Conservation (phyloP, 2,888 invertebrate species). For the Schrankia costaestrigalis region DNA sequence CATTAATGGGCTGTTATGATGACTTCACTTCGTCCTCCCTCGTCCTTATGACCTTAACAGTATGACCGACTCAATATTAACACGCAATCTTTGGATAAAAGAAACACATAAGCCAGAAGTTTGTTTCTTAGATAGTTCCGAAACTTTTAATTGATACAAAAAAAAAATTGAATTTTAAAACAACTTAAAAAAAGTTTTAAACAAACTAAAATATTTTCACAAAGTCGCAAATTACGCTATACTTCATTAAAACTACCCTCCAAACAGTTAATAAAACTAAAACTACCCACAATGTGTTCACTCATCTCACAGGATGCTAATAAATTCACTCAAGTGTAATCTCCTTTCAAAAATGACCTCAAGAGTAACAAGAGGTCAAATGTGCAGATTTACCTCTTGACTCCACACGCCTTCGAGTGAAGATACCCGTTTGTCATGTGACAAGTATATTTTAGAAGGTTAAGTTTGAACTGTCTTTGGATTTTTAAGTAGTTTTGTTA, state of each 20-base stretch:
- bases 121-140: too few species aligned
- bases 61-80: too few species aligned
- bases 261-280: constrained; percentile 27
- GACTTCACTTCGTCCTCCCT: too few species aligned
- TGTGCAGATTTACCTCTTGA: constrained; percentile 34
- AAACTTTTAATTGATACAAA: too few species aligned
- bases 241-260: constrained; percentile 2
- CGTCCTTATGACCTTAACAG: too few species aligned
- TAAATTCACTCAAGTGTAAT: constrained; percentile 30
- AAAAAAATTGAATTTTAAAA: too few species aligned
- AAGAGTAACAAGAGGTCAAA: constrained; percentile 33
- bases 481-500: too few species aligned
- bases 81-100: too few species aligned
- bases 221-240: not conserved
- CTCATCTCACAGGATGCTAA: constrained; percentile 27
- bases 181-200: too few species aligned
- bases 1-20: too few species aligned
- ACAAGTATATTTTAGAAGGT: constrained; percentile 8
- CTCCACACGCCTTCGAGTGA: constrained; percentile 28
- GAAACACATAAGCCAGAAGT: too few species aligned
- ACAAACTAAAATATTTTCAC: too few species aligned
- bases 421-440: constrained; percentile 7
- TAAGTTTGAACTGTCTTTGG: constrained; percentile 6
- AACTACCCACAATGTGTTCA: constrained; percentile 29
- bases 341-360: constrained; percentile 37